phyloP scores from a whole-genome alignment of 2,113 vertebrate species.

The Lamprologus lemairii region DNA sequence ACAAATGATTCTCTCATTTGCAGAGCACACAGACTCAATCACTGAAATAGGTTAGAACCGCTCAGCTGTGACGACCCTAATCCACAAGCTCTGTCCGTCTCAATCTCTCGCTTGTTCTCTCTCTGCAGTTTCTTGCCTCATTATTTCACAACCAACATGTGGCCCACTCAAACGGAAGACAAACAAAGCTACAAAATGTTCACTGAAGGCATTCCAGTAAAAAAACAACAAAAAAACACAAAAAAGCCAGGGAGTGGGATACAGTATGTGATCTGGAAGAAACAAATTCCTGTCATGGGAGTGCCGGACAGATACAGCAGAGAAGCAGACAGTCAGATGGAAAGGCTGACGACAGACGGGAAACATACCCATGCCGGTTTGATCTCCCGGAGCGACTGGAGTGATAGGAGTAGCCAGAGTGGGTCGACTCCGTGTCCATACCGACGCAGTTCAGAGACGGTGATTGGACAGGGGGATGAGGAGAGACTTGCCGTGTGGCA shows the following conservation, averaged over 20 bases:
- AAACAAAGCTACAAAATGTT: background rate
- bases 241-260: background rate
- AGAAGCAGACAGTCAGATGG: background rate
- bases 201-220: background rate
- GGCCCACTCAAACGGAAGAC: background rate
- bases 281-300: background rate
- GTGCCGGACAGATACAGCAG: background rate
- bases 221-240: background rate
- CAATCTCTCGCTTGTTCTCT: background rate
- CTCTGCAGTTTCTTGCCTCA: background rate
- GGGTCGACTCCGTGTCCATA: constrained; percentile 93
- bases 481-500: constrained; percentile 8
- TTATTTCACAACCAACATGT: background rate
- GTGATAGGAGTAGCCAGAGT: constrained; percentile 89
- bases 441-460: constrained; percentile 34
- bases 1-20: constrained; percentile 5
- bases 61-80: constrained; percentile 42
- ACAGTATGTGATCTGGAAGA: background rate
- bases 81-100: constrained; percentile 15
- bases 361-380: constrained; percentile 83
- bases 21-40: background rate
- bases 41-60: constrained; percentile 36
- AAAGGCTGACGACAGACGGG: background rate
- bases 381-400: constrained; percentile 89
- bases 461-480: constrained; percentile 15